Conservation (phyloP, 37 sponge, comb jelly and placozoan species). For the Ephydatia muelleri region DNA sequence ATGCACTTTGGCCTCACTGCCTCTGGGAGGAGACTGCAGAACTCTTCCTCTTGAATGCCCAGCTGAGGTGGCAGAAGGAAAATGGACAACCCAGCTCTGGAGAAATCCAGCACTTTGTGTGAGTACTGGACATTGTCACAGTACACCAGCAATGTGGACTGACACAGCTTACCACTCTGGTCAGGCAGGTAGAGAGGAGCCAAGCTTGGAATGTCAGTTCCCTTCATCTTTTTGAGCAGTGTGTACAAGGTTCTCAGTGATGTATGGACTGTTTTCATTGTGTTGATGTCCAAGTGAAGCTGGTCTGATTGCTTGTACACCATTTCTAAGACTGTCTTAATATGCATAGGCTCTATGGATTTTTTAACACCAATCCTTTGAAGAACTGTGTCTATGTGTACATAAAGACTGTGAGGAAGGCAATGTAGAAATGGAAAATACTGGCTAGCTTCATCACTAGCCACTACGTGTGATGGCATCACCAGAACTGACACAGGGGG, state of each 20-base stretch:
- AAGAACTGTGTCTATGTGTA: neutral
- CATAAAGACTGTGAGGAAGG: conserved; percentile 10
- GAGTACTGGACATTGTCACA: conserved; percentile 11
- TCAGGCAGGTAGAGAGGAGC: conserved; percentile 37
- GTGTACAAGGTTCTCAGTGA: conserved; percentile 4
- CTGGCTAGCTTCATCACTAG: neutral
- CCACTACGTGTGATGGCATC: conserved; percentile 33
- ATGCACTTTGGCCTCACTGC: neutral
- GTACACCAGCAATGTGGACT: conserved; percentile 29
- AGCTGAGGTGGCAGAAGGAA: neutral
- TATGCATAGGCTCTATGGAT: conserved; percentile 18
- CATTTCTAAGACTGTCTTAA: conserved; percentile 27
- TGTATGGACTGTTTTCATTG: neutral
- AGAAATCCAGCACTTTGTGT: neutral
- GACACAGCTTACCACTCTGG: neutral
- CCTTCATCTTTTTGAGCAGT: neutral
- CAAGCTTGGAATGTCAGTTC: neutral
- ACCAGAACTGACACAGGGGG: conserved; percentile 19
- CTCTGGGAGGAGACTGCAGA: neutral
- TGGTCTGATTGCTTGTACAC: conserved; percentile 4
- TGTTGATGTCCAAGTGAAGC: conserved; percentile 20
- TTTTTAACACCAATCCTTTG: conserved; percentile 22
- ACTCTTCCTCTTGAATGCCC: neutral
- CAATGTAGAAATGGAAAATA: conserved; percentile 44
- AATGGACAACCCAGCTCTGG: neutral